Base-by-base conservation (phyloP, 2,888 invertebrate genomes). In the Ornithoptera priamus region DNA sequence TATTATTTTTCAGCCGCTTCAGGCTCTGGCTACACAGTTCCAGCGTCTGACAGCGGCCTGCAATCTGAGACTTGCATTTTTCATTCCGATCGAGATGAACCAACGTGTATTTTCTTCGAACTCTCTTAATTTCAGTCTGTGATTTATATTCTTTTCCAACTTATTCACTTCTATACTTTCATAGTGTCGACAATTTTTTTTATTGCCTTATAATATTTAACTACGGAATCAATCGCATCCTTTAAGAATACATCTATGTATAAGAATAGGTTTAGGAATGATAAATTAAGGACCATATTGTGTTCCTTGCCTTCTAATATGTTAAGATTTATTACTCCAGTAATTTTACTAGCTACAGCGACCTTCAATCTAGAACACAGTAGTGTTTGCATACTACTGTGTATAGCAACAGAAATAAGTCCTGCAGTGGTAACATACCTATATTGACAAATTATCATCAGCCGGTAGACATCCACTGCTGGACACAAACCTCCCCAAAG, bases 11-110 rank as follows among this genome's bases (percentile, higher is more conserved):
- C 79, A 71, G 67, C 71, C 71, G 67, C 68, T 68, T 71, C 58
- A 58, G 65, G 58, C 50, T 53, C 57, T 79, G 75, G 75, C 77
- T 80, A 75, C 81, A 76, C 75, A 73, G 72, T 75, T 72, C 68
- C 72, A 69, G 71, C 70, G 70, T 72, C 77, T 80, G 70, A 78
- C 78, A 78, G 78, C 80, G 79, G 79, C 74, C 75, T 77, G 80
- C 83, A 83, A 85, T 85, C 82, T 85, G 76, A 80, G 78, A 30
- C 79, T 72, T 78, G 81, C 83, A 85, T 87, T 86, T 85, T 85
- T 86, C 85, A 86, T 84, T 77, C 74, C 72, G 77, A 82, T 81
- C 80, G 77, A 75, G 78, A 68, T 69, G 66, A 69, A 75, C 71
- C 69, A 71, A 65, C 69, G 71, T 71, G 70, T 77, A 63, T 30